Conservation (phyloP, 2,888 invertebrate genomes). For the Laspeyria flexula region DNA sequence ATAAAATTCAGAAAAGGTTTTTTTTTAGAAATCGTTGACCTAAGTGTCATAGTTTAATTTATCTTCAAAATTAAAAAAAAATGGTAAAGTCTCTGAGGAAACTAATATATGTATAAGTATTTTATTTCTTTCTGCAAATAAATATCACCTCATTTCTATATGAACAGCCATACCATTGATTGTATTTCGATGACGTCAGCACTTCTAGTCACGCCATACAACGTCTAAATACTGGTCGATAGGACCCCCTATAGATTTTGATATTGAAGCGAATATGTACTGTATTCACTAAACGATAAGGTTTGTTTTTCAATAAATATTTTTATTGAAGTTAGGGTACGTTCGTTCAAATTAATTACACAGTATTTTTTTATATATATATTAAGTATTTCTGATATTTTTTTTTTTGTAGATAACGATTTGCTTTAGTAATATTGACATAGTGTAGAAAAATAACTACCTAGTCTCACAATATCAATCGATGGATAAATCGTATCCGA, state of each 20-base stretch:
- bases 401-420: too few relatives aligned
- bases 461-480: too few relatives aligned
- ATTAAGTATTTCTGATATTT: background rate
- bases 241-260: conserved; percentile 10
- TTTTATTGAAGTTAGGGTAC: conserved; percentile 11
- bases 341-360: conserved; percentile 12
- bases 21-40: too few relatives aligned
- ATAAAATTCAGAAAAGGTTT: too few relatives aligned
- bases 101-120: too few relatives aligned
- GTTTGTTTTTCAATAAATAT: conserved; percentile 1
- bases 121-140: too few relatives aligned
- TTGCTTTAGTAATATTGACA: too few relatives aligned
- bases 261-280: conserved; percentile 5
- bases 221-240: conserved; percentile 14
- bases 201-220: conserved; percentile 37
- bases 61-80: too few relatives aligned
- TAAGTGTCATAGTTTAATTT: too few relatives aligned
- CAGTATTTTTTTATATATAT: background rate
- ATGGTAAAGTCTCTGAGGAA: too few relatives aligned
- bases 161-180: conserved; percentile 18
- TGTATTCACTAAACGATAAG: background rate
- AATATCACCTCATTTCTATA: background rate
- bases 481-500: too few relatives aligned
- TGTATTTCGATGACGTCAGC: conserved; percentile 40
- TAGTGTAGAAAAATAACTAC: too few relatives aligned